phyloP scores from a whole-genome alignment of 2,113 vertebrate genomes.

The Platysternon megacephalum region DNA sequence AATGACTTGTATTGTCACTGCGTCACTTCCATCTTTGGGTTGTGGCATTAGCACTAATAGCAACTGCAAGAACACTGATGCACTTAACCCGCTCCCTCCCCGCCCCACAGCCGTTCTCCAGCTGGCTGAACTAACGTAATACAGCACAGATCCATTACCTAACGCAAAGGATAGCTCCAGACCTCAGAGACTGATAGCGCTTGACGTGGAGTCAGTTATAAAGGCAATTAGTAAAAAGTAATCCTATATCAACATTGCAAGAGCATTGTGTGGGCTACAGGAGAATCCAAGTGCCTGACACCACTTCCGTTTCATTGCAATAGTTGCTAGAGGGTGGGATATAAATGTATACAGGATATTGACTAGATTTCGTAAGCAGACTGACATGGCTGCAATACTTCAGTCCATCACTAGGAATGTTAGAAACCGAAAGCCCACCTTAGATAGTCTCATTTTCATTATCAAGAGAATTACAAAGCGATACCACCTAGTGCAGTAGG shows the following conservation, averaged over 20 bases:
- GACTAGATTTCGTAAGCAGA: too few species aligned
- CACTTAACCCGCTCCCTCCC: background rate
- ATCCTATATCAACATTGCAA: background rate
- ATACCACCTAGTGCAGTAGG: background rate
- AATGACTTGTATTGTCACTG: background rate
- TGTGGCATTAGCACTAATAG: background rate
- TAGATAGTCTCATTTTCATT: background rate
- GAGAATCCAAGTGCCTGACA: background rate
- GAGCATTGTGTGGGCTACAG: background rate
- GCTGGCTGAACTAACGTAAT: background rate
- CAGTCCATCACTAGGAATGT: background rate
- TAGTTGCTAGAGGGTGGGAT: background rate
- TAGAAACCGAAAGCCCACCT: background rate
- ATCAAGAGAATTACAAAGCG: background rate
- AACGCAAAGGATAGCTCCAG: background rate
- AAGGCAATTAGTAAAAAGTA: background rate
- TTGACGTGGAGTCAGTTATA: background rate
- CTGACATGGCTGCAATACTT: background rate
- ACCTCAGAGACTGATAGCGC: background rate
- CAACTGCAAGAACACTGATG: accelerated
- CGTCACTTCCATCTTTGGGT: background rate
- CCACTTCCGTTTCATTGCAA: background rate
- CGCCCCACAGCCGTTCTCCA: background rate
- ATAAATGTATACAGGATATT: accelerated
- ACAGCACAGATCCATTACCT: accelerated